A percentile compares a stretch with the other conserved stretches of the same genome.
phyloP scores from a whole-genome alignment of 2,888 invertebrate genomes.

The Scaptomyza cyrtandrae region DNA sequence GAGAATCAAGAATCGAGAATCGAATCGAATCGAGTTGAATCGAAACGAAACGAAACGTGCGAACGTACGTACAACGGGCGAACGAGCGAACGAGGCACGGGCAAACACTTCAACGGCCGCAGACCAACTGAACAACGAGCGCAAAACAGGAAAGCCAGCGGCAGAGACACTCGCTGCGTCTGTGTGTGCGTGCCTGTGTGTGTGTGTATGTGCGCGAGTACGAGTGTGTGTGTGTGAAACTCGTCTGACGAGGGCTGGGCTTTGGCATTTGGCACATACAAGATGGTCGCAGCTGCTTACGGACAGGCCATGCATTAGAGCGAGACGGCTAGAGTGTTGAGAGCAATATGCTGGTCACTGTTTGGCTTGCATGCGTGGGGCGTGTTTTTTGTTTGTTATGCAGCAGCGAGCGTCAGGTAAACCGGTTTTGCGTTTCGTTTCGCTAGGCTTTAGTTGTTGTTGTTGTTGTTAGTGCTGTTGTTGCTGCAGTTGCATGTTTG shows the following conservation, averaged over 20 bases:
- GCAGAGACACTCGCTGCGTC: slow-evolving; percentile 26
- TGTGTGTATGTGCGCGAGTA: slow-evolving; percentile 7
- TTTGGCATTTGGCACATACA: slow-evolving; percentile 75
- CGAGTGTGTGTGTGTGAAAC: slow-evolving; percentile 52
- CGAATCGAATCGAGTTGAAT: slow-evolving; percentile 11
- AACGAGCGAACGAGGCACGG: slow-evolving; percentile 62
- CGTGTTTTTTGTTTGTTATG: slow-evolving; percentile 73
- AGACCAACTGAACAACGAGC: slow-evolving; percentile 83
- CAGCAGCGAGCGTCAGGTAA: slow-evolving; percentile 56
- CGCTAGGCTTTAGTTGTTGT: slow-evolving; percentile 31
- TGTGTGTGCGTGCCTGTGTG: slow-evolving; percentile 24
- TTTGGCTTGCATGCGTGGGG: slow-evolving; percentile 66
- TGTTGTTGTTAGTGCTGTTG: slow-evolving; percentile 29
- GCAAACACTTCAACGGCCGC: slow-evolving; percentile 82
- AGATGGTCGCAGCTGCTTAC: slow-evolving; percentile 69
- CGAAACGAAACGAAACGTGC: slow-evolving; percentile 38
- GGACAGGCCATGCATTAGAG: slow-evolving; percentile 36
- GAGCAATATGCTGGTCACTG: slow-evolving; percentile 65
- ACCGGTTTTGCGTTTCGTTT: slow-evolving; percentile 68
- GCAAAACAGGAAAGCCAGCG: slow-evolving; percentile 74
- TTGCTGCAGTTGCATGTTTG: slow-evolving; percentile 65
- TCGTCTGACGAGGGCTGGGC: slow-evolving; percentile 76
- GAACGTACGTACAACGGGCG: slow-evolving; percentile 42
- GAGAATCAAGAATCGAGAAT: slow-evolving; percentile 12
- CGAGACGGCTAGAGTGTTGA: slow-evolving; percentile 34